Conservation (phyloP, 2,797 vertebrate species). For the Brotula barbata region DNA sequence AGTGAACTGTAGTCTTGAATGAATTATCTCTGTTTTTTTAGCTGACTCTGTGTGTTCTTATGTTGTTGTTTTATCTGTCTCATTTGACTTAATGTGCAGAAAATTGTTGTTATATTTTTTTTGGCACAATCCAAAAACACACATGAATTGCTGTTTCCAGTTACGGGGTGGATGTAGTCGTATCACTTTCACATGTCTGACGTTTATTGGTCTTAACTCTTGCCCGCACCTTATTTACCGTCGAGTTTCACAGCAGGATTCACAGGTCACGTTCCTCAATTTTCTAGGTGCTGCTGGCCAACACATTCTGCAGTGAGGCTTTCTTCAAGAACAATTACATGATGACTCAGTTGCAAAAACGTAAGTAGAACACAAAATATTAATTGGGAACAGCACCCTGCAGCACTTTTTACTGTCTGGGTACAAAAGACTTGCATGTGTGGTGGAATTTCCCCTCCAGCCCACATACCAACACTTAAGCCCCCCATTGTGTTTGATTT, state of each 20-base stretch:
- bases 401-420: constrained; percentile 48
- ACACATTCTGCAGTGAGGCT: constrained; percentile 88
- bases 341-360: constrained; percentile 85
- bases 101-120: too few relatives aligned
- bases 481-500: constrained; percentile 43
- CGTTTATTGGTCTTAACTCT: not conserved
- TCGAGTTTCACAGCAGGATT: constrained; percentile 10
- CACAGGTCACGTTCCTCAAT: not conserved
- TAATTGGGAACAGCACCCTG: constrained; percentile 69
- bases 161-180: not conserved
- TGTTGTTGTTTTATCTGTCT: too few relatives aligned
- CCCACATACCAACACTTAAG: constrained; percentile 49
- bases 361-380: constrained; percentile 78
- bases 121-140: not conserved
- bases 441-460: constrained; percentile 57
- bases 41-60: too few relatives aligned
- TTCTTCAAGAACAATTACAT: constrained; percentile 88
- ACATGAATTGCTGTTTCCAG: not conserved
- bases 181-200: constrained; percentile 2
- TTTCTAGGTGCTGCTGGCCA: constrained; percentile 87
- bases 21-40: too few relatives aligned
- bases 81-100: not conserved
- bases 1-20: too few relatives aligned
- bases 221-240: not conserved
- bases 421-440: constrained; percentile 69